A percentile compares a stretch with the other conserved stretches of the same genome.
phyloP scores from a whole-genome alignment of 92 coral and sea anemone species.

The Zoanthus sansibaricus region DNA sequence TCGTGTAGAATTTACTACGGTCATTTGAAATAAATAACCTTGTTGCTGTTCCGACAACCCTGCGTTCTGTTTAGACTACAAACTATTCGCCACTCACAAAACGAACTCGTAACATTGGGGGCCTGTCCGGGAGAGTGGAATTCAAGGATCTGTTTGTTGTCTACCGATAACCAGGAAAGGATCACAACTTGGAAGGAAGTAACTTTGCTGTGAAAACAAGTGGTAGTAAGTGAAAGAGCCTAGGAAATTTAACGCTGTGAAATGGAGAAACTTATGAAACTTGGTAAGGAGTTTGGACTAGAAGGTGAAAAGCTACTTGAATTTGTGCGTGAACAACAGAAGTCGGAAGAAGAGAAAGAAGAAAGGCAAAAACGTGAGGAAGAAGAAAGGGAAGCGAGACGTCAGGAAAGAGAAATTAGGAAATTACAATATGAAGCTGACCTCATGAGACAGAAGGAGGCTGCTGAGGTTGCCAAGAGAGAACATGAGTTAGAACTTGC shows the following conservation, averaged over 20 bases:
- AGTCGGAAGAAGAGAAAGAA: slow-evolving; percentile 14
- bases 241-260: background rate
- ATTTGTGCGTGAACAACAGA: background rate
- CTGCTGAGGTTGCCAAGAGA: background rate
- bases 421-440: slow-evolving; percentile 25
- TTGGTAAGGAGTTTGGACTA: background rate
- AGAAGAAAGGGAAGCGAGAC: slow-evolving; percentile 48
- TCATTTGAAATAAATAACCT: too few species aligned
- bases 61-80: too few species aligned
- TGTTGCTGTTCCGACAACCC: too few species aligned
- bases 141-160: too few species aligned
- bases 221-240: background rate
- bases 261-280: background rate
- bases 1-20: too few species aligned
- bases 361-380: slow-evolving; percentile 23
- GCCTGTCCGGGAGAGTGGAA: too few species aligned
- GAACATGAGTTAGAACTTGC: background rate
- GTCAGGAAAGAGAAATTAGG: slow-evolving; percentile 10
- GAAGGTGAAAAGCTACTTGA: background rate
- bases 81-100: too few species aligned
- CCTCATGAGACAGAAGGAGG: background rate
- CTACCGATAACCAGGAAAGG: too few species aligned
- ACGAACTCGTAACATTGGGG: too few species aligned
- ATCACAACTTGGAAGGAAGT: too few species aligned
- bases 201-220: too few species aligned